Evolutionary conservation across 2,888 invertebrate genomes (phyloP), one percentile per base, ranked within the genome.

Genomic region (Tridacna crocea): DNA sequence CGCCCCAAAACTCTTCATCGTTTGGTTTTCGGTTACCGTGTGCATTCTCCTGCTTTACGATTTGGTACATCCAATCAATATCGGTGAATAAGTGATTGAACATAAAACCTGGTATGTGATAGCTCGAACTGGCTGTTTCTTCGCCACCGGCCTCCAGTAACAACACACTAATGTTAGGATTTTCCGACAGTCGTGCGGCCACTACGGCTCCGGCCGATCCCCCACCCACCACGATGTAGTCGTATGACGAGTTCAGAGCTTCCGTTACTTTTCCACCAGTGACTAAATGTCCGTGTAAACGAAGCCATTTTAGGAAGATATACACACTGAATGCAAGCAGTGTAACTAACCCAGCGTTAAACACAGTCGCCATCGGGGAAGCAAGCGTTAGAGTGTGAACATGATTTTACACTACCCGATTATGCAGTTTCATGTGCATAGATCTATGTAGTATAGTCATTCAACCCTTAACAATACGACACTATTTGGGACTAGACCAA

Each of bases 181-280:
- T 91, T 85, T 94, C 94, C 0, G 94, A 91, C 73, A 95, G 90
- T 8, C 95, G 90, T 80, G 94, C 94, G 26, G 95, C 95, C 79
- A 94, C 75, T 47, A 95, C 95, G 8, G 95, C 94, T 17, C n/a
- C n/a, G n/a, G n/a, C n/a, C n/a, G 95, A 94, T 8, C 95, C 95
- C 17, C 94, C 95, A 3, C 95, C 95, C 6, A 95, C 94, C 27
- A 81, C 68, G 19, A 81, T 81, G 19, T 46, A 77, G 65, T 81
- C 80, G 58, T 77, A 81, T 3, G 68, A 46, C 19, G 22, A 47
- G 36, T 79, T 75, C 6, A 70, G 24, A 3, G 26, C 51, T 6
- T 12, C 12, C 8, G 51, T 22, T 22, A 72, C 72, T 26, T 36
- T 36, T 8, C 24, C 22, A 15, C 76, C 76, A 0, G 55, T 55